Evolutionary conservation across 1,140 invertebrate genomes (phyloP).

Genomic region (Holotrichia oblita): DNA sequence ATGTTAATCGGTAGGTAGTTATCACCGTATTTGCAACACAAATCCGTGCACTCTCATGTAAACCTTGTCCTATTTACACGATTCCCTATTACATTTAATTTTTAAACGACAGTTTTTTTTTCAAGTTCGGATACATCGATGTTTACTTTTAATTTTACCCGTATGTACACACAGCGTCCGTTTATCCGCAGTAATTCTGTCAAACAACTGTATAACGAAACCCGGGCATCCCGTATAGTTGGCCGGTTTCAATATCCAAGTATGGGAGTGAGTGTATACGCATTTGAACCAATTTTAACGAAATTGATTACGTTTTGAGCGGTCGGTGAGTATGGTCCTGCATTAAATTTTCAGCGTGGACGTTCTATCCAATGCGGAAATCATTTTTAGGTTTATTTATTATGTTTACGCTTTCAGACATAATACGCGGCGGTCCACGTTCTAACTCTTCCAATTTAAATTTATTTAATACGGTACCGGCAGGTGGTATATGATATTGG

Average conservation of each 20-base stretch:
- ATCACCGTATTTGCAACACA: neutral
- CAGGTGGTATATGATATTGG: neutral
- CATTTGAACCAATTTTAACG: constrained; percentile 3
- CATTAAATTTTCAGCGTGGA: neutral
- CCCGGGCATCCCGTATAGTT: neutral
- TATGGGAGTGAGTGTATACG: neutral
- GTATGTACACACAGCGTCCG: neutral
- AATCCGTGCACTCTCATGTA: neutral
- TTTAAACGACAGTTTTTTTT: neutral
- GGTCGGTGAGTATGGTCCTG: neutral
- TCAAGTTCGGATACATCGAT: neutral
- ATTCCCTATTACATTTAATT: neutral
- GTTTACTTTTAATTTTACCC: constrained; percentile 6
- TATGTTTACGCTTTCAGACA: neutral
- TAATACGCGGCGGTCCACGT: neutral
- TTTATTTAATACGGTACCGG: neutral
- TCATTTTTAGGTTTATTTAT: constrained; percentile 14
- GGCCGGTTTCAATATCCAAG: neutral
- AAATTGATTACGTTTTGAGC: neutral
- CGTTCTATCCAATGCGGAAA: neutral
- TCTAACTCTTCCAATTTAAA: neutral
- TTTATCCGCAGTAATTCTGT: neutral
- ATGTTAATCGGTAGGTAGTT: too few species aligned
- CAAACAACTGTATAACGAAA: neutral
- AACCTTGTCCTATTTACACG: neutral